Base-by-base conservation (phyloP, 1,140 invertebrate genomes). In the Hylaeus volcanicus region DNA sequence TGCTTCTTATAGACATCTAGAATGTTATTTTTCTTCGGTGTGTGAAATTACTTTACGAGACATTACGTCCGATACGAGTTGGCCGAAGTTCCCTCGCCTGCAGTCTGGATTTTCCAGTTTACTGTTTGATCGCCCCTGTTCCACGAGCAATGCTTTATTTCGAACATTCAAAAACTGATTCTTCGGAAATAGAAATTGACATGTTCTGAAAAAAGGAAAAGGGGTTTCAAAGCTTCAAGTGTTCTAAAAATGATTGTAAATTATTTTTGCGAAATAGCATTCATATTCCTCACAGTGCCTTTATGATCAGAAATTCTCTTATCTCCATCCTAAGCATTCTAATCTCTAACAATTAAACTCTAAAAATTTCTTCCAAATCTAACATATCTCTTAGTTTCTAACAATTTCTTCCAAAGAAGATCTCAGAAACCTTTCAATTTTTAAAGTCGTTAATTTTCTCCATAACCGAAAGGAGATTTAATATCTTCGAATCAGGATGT, bases 1-100 rank as follows among this genome's bases (percentile, higher is more conserved):
- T 15, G 12, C 5, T 53, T 71, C 14, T 14, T 5, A 51, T 51
- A 8, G 14, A 53, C 56, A 51, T 41, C 14, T 5, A 4, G 5
- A 64, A n/a, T 64, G 37, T 26, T 63, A 65, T 74, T 45, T 41
- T 55, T 55, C 72, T 74, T 58, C 6, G n/a, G 41, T 4, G 55
- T 3, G 3, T 1, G 55, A 76, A 76, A 45, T 55, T 66, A n/a
- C n/a, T 68, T 60, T 60, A 58, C 55, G 64, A 26, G 43, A n/a
- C 15, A 45, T 14, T 12, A 6, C 53, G 14, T 68, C 6, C 37
- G 37, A 41, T 66, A 66, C 48, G 51, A 53, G 8, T 66, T 55
- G 15, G 3, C 26, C 43, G 12, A 61, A 68, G 14, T 68, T 60
- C 9, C 51, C 2, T n/a, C 26, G 41, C 14, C 56, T 56, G 9